Base-by-base conservation (phyloP, 2,888 invertebrate genomes). In the Eupelmus urozonus region DNA sequence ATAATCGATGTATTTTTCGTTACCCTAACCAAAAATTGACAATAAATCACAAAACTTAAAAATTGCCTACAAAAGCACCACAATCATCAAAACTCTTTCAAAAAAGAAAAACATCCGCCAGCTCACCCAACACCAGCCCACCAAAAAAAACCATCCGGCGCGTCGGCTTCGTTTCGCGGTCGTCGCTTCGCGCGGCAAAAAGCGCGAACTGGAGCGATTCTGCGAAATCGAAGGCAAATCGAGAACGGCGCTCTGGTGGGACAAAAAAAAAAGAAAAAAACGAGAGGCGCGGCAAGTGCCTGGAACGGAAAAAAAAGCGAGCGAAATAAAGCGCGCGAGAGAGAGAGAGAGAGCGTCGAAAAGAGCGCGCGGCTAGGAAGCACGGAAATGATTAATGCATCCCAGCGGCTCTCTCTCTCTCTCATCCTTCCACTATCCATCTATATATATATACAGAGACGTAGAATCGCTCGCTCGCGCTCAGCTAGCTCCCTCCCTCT, bases 381-480 rank as follows among this genome's bases (percentile, higher is more conserved):
- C 71, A 27, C 70, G 65, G 83, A 85, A 83, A 85, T 85, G 86
- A 86, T 86, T 85, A 86, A 86, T 85, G 85, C 86, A 85, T 85
- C 84, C 83, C 83, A 82, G 82, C 81, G 84, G 83, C 82, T 82
- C 83, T 81, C 66, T 62, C 69, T 40, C 69, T 53, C 78, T 53
- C 45, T 55, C 69, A 60, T 27, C 11, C 71, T 78, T 55, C 60
- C 66, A 40, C 34, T 67, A 23, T 67, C 51, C 45, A n/a, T n/a
- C n/a, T n/a, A n/a, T n/a, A n/a, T n/a, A n/a, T n/a, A n/a, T n/a
- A n/a, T n/a, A n/a, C n/a, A n/a, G n/a, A n/a, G n/a, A n/a, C n/a
- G n/a, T n/a, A n/a, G n/a, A n/a, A n/a, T n/a, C 65, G 45, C 25
- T 49, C n/a, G n/a, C 49, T 16, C 51, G 0, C 45, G 2, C 16